phyloP scores from a whole-genome alignment of 2,113 vertebrate species.

The Trichomycterus rosablanca region DNA sequence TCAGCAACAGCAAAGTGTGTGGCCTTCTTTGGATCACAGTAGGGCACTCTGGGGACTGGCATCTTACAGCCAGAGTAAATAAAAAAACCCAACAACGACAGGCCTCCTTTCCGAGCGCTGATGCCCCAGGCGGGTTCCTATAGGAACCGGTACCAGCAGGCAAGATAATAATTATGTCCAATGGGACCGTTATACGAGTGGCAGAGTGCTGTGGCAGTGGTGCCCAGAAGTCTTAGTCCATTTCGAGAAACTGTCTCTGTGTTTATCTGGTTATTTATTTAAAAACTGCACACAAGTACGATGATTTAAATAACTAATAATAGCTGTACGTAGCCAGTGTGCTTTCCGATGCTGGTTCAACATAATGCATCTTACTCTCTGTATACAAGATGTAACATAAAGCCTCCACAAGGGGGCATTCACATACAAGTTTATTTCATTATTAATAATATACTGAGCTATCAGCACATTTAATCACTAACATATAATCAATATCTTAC shows the following conservation, averaged over 20 bases:
- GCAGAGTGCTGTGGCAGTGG: neutral
- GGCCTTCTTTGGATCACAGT: neutral
- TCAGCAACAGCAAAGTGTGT: neutral
- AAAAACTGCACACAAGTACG: too few species aligned
- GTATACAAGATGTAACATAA: too few species aligned
- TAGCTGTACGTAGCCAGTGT: too few species aligned
- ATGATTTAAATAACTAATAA: too few species aligned
- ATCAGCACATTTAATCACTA: too few species aligned
- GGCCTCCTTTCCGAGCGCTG: constrained; percentile 40
- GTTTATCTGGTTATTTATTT: neutral
- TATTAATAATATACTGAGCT: too few species aligned
- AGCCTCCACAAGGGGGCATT: too few species aligned
- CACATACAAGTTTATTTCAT: neutral
- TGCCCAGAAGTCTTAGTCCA: neutral
- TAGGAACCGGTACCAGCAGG: constrained; percentile 62
- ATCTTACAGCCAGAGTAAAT: constrained; percentile 25
- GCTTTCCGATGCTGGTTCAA: too few species aligned
- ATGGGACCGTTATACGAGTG: constrained; percentile 45
- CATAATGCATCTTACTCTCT: too few species aligned
- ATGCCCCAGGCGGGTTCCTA: constrained; percentile 55
- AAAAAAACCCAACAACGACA: too few species aligned
- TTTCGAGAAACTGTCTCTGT: neutral
- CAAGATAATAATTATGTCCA: constrained; percentile 61
- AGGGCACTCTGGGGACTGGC: constrained; percentile 34
- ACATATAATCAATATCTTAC: constrained; percentile 32